phyloP scores from a whole-genome alignment of 2,113 vertebrate species.

The Chaetura pelagica region DNA sequence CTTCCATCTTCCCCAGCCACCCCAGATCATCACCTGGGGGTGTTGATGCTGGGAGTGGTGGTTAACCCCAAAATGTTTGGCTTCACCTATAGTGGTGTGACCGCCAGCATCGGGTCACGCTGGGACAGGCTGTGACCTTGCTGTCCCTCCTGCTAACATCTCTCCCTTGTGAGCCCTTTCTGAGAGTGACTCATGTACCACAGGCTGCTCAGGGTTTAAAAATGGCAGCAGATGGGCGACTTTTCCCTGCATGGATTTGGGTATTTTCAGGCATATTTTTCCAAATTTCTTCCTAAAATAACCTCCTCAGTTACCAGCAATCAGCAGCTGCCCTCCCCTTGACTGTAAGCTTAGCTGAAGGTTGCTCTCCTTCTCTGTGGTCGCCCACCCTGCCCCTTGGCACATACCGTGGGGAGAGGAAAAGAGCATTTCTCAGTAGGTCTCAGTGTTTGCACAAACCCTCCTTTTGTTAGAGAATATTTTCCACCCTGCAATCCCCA shows the following conservation, averaged over 20 bases:
- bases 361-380: conserved; percentile 71
- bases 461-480: conserved; percentile 68
- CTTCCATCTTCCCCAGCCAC: neutral
- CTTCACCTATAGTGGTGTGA: neutral
- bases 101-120: neutral
- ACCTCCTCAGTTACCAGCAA: conserved; percentile 74
- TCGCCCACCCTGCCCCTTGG: conserved; percentile 67
- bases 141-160: neutral
- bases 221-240: conserved; percentile 64
- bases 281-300: conserved; percentile 79
- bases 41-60: neutral
- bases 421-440: conserved; percentile 38
- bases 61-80: neutral
- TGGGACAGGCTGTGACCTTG: conserved; percentile 66
- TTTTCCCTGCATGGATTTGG: conserved; percentile 47
- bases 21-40: rapidly evolving
- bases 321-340: conserved; percentile 69
- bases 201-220: conserved; percentile 70
- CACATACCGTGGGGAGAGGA: conserved; percentile 40
- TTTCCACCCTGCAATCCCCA: conserved; percentile 50
- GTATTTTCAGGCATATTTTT: conserved; percentile 74
- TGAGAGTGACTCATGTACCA: conserved; percentile 74
- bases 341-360: conserved; percentile 29
- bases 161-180: conserved; percentile 43
- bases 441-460: conserved; percentile 62